Conservation (phyloP, 2,888 invertebrate species). For the Mythimna albipuncta region DNA sequence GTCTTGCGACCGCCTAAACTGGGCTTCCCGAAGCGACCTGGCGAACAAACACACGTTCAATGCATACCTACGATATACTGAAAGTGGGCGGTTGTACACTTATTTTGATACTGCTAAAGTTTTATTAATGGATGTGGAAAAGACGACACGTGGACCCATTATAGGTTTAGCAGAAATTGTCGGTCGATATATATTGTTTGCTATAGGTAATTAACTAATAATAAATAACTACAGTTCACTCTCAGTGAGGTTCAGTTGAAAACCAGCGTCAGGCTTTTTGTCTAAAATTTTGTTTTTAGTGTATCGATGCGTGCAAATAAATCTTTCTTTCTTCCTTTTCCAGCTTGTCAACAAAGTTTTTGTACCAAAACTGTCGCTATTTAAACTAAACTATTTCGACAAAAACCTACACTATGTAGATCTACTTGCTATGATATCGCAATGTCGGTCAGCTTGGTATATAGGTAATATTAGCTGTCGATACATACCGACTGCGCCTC, state of each 20-base stretch:
- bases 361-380: neutral
- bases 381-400: neutral
- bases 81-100: neutral
- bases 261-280: no score
- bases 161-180: neutral
- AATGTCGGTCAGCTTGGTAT: conserved; percentile 52
- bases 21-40: conserved; percentile 89
- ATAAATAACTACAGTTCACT: no score
- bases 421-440: conserved; percentile 14
- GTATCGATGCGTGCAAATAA: no score
- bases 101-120: neutral
- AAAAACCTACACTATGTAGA: conserved; percentile 10
- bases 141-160: neutral
- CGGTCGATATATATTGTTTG: neutral
- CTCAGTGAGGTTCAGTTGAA: no score
- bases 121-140: conserved; percentile 15
- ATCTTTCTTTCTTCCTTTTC: neutral
- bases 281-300: no score
- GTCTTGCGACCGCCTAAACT: conserved; percentile 76
- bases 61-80: conserved; percentile 55
- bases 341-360: neutral
- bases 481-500: conserved; percentile 28
- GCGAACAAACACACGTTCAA: conserved; percentile 67
- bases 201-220: neutral
- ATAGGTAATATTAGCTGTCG: conserved; percentile 25